These are phyloP conservation scores for Liodrosophila aerea DNA, from an alignment of 2,888 invertebrate species.

Conservation along the genomic window DNA sequence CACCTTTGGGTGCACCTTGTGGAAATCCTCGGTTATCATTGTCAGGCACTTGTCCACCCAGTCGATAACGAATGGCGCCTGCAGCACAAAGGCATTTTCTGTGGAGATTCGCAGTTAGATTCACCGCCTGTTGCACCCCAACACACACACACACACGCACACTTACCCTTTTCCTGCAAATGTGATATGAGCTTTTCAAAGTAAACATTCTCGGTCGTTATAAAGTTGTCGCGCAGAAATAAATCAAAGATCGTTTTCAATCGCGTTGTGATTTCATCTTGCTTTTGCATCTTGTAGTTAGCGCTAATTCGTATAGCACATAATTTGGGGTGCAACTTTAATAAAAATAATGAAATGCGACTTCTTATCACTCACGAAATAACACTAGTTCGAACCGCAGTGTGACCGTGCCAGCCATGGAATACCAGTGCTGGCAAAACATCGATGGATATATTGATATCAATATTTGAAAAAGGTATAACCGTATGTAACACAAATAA, in stretches of 20 bases:
- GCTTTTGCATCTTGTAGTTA: constrained; percentile 56
- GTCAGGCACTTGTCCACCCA: constrained; percentile 83
- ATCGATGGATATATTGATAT: too few species aligned
- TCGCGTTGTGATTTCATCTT: constrained; percentile 66
- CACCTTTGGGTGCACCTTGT: constrained; percentile 82
- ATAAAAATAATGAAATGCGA: constrained; percentile 52
- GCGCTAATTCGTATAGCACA: constrained; percentile 27
- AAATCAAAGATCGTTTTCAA: constrained; percentile 72
- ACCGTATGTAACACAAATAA: too few species aligned
- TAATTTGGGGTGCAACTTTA: constrained; percentile 51
- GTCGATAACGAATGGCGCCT: constrained; percentile 80
- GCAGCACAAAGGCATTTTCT: constrained; percentile 80
- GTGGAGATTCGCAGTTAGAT: constrained; percentile 23
- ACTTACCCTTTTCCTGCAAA: constrained; percentile 83
- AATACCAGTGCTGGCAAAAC: background rate
- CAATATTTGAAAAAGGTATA: too few species aligned
- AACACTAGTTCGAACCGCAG: constrained; percentile 41
- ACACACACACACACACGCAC: constrained; percentile 29
- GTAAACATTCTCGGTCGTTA: constrained; percentile 84
- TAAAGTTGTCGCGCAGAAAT: constrained; percentile 75
- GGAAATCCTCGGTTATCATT: constrained; percentile 79
- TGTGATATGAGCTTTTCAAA: constrained; percentile 86
- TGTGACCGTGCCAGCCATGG: constrained; percentile 35
- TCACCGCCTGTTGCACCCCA: constrained; percentile 42
- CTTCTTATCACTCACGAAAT: constrained; percentile 57